These are phyloP conservation scores for Arge pagana DNA, from an alignment of 2,888 invertebrate species.

Conservation along the genomic window DNA sequence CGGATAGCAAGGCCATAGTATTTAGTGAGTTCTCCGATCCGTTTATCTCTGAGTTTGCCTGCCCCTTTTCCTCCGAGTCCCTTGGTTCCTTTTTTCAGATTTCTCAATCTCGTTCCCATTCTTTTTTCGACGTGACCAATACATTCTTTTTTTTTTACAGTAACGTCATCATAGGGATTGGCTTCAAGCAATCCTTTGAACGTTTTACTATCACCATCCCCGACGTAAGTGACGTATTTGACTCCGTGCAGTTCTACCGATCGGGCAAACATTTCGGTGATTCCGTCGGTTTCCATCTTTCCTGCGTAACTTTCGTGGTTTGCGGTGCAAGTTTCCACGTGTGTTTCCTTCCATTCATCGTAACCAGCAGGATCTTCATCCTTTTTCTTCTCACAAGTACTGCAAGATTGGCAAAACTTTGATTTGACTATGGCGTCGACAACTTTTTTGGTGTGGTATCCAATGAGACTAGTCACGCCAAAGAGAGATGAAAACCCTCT, in stretches of 20 bases:
- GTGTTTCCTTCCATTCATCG: constrained; percentile 22
- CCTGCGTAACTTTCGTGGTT: constrained; percentile 26
- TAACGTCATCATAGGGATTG: constrained; percentile 19
- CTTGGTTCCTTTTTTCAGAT: constrained; percentile 11
- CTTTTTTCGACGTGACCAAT: constrained; percentile 27
- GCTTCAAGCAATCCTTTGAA: constrained; percentile 20
- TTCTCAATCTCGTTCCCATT: constrained; percentile 26
- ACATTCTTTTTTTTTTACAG: constrained; percentile 19
- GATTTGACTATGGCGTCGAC: constrained; percentile 23
- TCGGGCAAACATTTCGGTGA: constrained; percentile 25
- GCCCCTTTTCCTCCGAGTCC: constrained; percentile 20
- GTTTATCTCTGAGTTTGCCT: constrained; percentile 20
- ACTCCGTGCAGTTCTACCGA: constrained; percentile 20
- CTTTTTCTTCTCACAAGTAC: constrained; percentile 24
- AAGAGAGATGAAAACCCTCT: constrained; percentile 24
- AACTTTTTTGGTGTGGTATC: constrained; percentile 13
- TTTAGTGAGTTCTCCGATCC: constrained; percentile 5
- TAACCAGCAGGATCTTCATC: constrained; percentile 17
- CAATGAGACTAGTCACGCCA: constrained; percentile 23
- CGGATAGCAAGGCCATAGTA: constrained; percentile 14
- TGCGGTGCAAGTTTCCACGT: constrained; percentile 13
- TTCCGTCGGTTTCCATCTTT: constrained; percentile 26
- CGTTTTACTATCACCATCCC: constrained; percentile 28
- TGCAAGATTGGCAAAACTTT: constrained; percentile 28
- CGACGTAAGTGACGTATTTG: constrained; percentile 27